Evolutionary conservation across 2,888 invertebrate genomes (phyloP), one percentile per base, ranked within the genome.

Genomic region (Neria commutata): DNA sequence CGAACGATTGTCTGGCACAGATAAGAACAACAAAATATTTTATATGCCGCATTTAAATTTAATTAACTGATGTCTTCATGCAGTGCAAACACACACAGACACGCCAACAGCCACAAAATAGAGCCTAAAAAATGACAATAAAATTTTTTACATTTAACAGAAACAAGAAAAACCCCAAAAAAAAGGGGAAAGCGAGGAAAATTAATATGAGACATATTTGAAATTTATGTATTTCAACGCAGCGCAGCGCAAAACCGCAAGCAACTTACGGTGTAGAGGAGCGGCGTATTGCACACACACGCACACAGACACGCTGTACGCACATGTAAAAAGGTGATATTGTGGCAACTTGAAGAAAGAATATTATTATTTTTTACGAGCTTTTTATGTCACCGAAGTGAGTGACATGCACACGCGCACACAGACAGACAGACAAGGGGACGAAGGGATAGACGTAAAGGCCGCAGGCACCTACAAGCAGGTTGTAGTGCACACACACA

Each of bases 371-470:
- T 51, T 57, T 57, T 53, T 48, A 53, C 24, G 48, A 29, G 10
- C 25, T 16, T 57, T 57, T 57, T 57, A 57, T 57, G 57, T 53
- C 26, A 48, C 52, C 53, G 26, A 48, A 40, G 52, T 57, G 52
- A 57, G 47, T 48, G 46, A 40, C 52, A 46, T 25, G 19, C 23
- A 37, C 26, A 37, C 19, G 25, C 14, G 45, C 21, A 40, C 3
- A 48, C 37, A 49, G 48, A 48, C 17, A 17, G 25, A 37, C 23
- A 34, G 11, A 14, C 33, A 25, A n/a, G n/a, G n/a, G 5, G 11
- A 37, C 14, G 5, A 4, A 37, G 6, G 4, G 4, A n/a, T n/a
- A 37, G 14, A 37, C 16, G n/a, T 17, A 40, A 19, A 25, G n/a
- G 4, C 3, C 11, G 19, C 46, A 46, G 46, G 21, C 17, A 33